These are phyloP conservation scores for Drosophila testacea DNA, from an alignment of 2,888 invertebrate genomes.

Conservation along the genomic window DNA sequence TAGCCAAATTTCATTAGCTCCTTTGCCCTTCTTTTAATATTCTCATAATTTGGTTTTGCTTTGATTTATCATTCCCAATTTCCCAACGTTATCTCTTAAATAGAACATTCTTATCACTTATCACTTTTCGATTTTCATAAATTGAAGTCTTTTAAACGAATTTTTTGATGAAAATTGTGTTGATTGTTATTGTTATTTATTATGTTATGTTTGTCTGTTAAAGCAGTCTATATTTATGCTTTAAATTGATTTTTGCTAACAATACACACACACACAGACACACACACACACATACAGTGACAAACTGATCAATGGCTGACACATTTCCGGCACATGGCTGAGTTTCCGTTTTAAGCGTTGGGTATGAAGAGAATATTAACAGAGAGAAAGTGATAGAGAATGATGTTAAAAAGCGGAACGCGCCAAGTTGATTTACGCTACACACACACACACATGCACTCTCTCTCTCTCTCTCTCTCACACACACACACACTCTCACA, in stretches of 20 bases:
- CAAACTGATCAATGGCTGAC: constrained; percentile 68
- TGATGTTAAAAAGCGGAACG: not conserved
- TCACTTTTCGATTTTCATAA: not conserved
- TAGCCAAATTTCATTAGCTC: not conserved
- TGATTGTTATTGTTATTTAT: not conserved
- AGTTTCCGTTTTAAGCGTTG: constrained; percentile 56
- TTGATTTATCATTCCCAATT: not conserved
- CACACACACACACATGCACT: constrained; percentile 20
- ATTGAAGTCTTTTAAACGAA: not conserved
- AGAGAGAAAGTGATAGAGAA: not conserved
- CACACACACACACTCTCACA: constrained; percentile 18
- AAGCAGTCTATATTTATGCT: constrained; percentile 24
- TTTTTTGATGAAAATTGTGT: not conserved
- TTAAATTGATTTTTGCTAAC: constrained; percentile 20
- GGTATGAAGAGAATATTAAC: not conserved
- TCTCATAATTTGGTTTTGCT: not conserved
- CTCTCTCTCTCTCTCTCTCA: constrained; percentile 11
- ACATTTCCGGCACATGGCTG: constrained; percentile 64
- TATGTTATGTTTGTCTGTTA: constrained; percentile 28
- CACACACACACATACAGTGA: constrained; percentile 5
- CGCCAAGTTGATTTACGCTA: constrained; percentile 56
- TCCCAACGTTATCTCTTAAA: not conserved
- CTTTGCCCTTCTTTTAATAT: not conserved
- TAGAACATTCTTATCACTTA: not conserved
- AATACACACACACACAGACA: constrained; percentile 11